Conservation (phyloP, 2,888 invertebrate species). For the Leuctra nigra region DNA sequence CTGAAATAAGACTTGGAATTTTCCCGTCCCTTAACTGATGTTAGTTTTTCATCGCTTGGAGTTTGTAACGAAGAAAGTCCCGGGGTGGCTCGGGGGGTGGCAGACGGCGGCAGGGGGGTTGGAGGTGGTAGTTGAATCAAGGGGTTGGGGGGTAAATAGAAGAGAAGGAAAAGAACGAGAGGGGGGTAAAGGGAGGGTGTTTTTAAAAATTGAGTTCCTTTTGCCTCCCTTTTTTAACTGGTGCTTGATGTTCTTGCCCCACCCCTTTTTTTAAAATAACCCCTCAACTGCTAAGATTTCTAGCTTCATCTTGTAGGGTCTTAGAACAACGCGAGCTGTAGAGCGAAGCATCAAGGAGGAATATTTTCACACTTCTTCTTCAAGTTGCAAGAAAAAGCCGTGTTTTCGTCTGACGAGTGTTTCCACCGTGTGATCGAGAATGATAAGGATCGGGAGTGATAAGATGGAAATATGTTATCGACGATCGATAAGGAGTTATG, state of each 20-base stretch:
- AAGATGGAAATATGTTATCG: too few relatives aligned
- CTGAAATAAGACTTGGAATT: not conserved
- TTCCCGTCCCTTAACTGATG: not conserved
- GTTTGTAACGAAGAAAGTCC: conserved; percentile 11
- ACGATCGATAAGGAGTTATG: too few relatives aligned
- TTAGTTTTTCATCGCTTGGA: not conserved
- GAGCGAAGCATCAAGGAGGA: not conserved
- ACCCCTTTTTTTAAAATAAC: conserved; percentile 19
- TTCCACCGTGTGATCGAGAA: too few relatives aligned
- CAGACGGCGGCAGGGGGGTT: not conserved
- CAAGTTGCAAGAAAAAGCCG: not conserved
- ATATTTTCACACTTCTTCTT: conserved; percentile 8
- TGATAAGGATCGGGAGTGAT: too few relatives aligned
- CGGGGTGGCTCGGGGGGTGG: not conserved
- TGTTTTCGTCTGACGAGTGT: too few relatives aligned
- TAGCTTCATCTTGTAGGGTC: not conserved
- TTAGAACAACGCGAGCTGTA: conserved; percentile 13
- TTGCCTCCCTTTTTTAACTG: conserved; percentile 19
- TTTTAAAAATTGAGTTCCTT: conserved; percentile 18
- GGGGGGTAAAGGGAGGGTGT: conserved; percentile 10
- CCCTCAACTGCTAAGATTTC: conserved; percentile 15
- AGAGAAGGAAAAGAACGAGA: conserved; percentile 2
- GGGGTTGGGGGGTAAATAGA: not conserved
- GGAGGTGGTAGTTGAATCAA: not conserved
- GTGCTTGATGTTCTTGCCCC: conserved; percentile 17